Conservation (phyloP, 2,888 invertebrate species). For the Lamellibrachia columna region DNA sequence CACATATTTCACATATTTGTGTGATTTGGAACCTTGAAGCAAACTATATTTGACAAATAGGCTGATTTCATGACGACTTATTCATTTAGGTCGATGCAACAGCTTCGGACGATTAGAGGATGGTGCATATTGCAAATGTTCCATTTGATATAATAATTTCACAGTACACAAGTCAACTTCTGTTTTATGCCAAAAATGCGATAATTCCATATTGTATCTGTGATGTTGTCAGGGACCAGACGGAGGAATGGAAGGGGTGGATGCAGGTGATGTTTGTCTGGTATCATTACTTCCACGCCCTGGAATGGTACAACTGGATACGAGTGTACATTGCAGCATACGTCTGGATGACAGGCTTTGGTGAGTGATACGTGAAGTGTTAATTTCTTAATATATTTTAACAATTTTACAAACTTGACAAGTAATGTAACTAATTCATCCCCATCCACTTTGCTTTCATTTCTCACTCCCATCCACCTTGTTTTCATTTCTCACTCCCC, state of each 20-base stretch:
- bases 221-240: slow-evolving; percentile 48
- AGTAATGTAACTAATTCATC: background rate
- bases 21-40: too few relatives aligned
- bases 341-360: slow-evolving; percentile 60
- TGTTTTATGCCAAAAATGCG: background rate
- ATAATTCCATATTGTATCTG: background rate
- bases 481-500: too few relatives aligned
- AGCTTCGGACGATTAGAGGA: background rate
- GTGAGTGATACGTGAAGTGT: slow-evolving; percentile 38
- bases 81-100: too few relatives aligned
- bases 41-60: background rate
- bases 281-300: slow-evolving; percentile 55
- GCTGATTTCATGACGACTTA: too few relatives aligned
- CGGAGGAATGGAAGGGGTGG: slow-evolving; percentile 63
- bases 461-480: too few relatives aligned
- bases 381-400: background rate
- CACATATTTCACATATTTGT: too few relatives aligned
- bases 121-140: background rate
- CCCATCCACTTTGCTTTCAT: background rate
- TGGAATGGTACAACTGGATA: slow-evolving; percentile 58
- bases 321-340: slow-evolving; percentile 54
- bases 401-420: background rate
- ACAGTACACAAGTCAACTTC: background rate
- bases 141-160: background rate
- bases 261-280: slow-evolving; percentile 57